phyloP scores from a whole-genome alignment of 2,797 vertebrate genomes.

The Ctenosaura bakeri region DNA sequence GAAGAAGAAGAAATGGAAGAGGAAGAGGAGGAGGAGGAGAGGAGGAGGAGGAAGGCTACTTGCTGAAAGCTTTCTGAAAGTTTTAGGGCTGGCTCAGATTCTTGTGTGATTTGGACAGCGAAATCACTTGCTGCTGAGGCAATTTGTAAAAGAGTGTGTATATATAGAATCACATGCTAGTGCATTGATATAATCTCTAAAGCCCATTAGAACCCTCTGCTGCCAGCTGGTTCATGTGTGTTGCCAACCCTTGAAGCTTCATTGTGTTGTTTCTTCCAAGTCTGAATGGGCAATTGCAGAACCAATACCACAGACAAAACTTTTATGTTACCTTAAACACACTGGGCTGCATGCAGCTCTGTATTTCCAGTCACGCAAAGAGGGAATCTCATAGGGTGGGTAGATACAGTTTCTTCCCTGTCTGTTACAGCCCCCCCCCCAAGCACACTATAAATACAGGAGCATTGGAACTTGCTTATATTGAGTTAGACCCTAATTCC shows the following conservation, averaged over 20 bases:
- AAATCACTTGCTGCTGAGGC: background rate
- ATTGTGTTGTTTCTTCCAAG: background rate
- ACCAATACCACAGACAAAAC: background rate
- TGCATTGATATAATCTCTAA: background rate
- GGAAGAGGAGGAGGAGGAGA: background rate
- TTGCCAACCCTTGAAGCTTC: background rate
- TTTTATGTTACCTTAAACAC: background rate
- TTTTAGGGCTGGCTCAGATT: background rate
- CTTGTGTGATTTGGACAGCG: background rate
- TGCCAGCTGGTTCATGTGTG: background rate
- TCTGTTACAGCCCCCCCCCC: too few relatives aligned
- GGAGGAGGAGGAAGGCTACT: too few relatives aligned
- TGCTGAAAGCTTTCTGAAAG: background rate
- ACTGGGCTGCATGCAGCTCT: too few relatives aligned
- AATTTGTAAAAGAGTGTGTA: background rate
- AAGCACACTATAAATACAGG: too few relatives aligned
- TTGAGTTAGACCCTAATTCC: too few relatives aligned
- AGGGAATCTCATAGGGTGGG: too few relatives aligned
- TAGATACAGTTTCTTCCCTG: too few relatives aligned
- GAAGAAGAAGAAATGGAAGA: slow-evolving; percentile 14
- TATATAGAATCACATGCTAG: background rate
- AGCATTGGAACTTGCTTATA: too few relatives aligned
- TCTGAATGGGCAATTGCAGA: background rate
- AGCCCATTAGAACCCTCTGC: background rate
- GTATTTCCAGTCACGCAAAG: too few relatives aligned